Conservation (phyloP, 1,140 invertebrate species). For the Diploscapter pachys region DNA sequence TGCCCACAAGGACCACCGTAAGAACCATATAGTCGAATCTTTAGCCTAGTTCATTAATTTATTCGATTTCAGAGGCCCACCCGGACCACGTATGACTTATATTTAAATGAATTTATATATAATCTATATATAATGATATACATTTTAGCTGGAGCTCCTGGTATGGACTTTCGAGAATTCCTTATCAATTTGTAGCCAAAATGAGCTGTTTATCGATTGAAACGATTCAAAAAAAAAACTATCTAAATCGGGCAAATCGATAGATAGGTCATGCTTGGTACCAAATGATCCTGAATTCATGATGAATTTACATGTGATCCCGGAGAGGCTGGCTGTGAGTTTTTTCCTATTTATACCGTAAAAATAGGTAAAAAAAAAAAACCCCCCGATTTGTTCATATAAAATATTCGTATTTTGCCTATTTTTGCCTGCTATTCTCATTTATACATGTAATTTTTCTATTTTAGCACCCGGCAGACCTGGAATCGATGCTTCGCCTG, state of each 20-base stretch:
- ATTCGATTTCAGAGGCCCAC: slow-evolving; percentile 21
- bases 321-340: slow-evolving; percentile 30
- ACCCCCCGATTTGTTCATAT: slow-evolving; percentile 3
- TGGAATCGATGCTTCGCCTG: slow-evolving; percentile 39
- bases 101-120: no score
- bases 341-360: neutral
- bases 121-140: no score
- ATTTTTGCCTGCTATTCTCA: neutral
- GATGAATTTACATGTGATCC: slow-evolving; percentile 19
- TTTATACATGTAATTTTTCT: no score
- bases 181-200: neutral
- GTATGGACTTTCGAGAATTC: slow-evolving; percentile 13
- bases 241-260: no score
- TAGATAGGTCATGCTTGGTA: no score
- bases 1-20: slow-evolving; percentile 43
- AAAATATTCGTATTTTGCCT: neutral
- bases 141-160: slow-evolving; percentile 33
- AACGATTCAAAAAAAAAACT: no score
- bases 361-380: neutral
- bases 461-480: slow-evolving; percentile 26
- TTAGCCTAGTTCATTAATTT: no score
- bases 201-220: no score
- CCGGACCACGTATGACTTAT: slow-evolving; percentile 28
- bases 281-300: no score
- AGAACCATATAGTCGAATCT: no score